Evolutionary conservation across 2,888 invertebrate species (phyloP), one percentile per base, ranked within the genome.

Genomic region (Nezara viridula): DNA sequence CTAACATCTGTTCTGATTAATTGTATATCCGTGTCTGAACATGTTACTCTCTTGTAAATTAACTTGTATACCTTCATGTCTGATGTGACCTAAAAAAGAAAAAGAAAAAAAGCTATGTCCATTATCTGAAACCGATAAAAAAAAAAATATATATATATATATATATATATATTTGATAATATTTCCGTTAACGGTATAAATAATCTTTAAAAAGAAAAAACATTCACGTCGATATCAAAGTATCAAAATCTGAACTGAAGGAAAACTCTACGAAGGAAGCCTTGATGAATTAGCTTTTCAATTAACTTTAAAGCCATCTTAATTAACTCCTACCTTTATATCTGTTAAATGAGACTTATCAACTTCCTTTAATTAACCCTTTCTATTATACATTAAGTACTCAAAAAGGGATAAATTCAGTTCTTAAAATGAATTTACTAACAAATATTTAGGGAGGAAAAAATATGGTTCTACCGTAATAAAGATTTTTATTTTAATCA

Each of bases 1-100:
- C 44, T 44, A 47, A 81, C 81, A 81, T 81, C 81, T 81, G 81
- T 81, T 47, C n/a, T 14, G 44, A 81, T 81, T 81, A 81, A 81
- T 81, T 81, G 81, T 47, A n/a, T 44, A 44, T n/a, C 24, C 81
- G 81, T 81, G 81, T 81, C 81, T 16, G 4, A 2, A 19, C 81
- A 24, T 81, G 81, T 44, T n/a, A 19, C n/a, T 37, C 44, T 5
- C 40, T 44, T 81, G 81, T 81, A 81, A 81, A 81, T 81, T 81
- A 81, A 81, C 81, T 81, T n/a, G 44, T 81, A 81, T n/a, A 44
- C n/a, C 81, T n/a, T n/a, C 24, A 6, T 81, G 40, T 44, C n/a
- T 4, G 19, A n/a, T n/a, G 14, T 81, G 44, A 44, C 14, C 14
- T 37, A 1, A 10, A 4, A 37, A 73, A 73, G 37, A 73, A 37